Conservation (phyloP, 1,140 invertebrate genomes). For the Lucilia sericata region DNA sequence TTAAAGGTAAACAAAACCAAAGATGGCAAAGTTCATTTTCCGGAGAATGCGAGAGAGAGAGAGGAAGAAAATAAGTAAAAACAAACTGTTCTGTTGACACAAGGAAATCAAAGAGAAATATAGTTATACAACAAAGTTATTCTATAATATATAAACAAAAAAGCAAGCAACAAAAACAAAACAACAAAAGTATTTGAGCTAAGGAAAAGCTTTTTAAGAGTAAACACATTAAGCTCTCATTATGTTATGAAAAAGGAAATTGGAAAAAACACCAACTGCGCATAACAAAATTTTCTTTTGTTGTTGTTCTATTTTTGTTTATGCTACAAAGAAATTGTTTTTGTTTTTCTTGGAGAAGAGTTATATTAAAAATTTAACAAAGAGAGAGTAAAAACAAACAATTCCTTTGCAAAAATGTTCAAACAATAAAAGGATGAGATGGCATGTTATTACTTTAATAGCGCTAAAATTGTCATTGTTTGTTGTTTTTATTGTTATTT, state of each 20-base stretch:
- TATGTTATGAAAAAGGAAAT: not conserved
- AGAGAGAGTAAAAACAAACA: not conserved
- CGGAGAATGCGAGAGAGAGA: not conserved
- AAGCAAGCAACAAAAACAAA: too few relatives aligned
- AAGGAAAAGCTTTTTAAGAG: not conserved
- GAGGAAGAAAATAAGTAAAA: too few relatives aligned
- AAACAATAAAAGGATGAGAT: not conserved
- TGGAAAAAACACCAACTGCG: not conserved
- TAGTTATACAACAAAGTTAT: too few relatives aligned
- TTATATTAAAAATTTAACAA: not conserved
- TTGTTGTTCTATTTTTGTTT: not conserved
- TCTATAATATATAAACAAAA: too few relatives aligned
- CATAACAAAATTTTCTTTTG: not conserved
- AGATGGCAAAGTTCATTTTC: slow-evolving; percentile 13
- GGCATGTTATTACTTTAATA: not conserved
- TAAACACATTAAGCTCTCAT: not conserved
- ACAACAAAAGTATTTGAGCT: not conserved
- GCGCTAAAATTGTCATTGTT: not conserved
- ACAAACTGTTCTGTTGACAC: too few relatives aligned
- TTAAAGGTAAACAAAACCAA: slow-evolving; percentile 22
- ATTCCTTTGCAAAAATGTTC: not conserved
- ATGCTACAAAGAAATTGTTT: not conserved
- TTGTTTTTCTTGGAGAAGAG: not conserved
- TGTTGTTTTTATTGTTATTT: not conserved
- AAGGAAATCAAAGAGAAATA: too few relatives aligned